phyloP scores from a whole-genome alignment of 2,113 vertebrate species.

The Eleginops maclovinus region DNA sequence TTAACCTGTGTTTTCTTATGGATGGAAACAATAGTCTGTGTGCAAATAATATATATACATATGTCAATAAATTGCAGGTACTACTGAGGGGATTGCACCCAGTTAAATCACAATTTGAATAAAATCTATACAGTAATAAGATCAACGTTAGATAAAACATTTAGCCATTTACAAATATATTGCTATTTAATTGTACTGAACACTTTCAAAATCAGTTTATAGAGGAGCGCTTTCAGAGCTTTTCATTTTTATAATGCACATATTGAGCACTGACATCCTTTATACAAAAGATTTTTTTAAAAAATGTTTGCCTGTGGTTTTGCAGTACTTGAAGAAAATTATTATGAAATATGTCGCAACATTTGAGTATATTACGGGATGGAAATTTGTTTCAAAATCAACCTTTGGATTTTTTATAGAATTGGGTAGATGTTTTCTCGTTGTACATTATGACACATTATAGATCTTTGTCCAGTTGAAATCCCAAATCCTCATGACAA shows the following conservation, averaged over 20 bases:
- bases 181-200: conserved; percentile 85
- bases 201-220: conserved; percentile 78
- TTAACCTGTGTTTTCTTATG: conserved; percentile 77
- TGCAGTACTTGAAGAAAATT: conserved; percentile 64
- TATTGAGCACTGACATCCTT: conserved; percentile 84
- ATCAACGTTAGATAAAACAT: conserved; percentile 84
- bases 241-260: conserved; percentile 81
- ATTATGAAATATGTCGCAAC: conserved; percentile 64
- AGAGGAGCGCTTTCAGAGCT: conserved; percentile 76
- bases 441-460: conserved; percentile 57
- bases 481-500: conserved; percentile 69
- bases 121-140: conserved; percentile 84
- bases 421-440: conserved; percentile 36
- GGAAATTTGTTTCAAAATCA: conserved; percentile 62
- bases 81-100: conserved; percentile 72
- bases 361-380: conserved; percentile 62
- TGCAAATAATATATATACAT: conserved; percentile 73
- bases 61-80: conserved; percentile 70
- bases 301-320: conserved; percentile 73
- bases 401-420: conserved; percentile 36
- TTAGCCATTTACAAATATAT: conserved; percentile 88
- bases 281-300: conserved; percentile 78
- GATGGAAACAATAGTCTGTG: conserved; percentile 66
- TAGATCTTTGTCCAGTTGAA: conserved; percentile 62
- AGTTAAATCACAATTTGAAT: conserved; percentile 80